Conservation (phyloP, 2,797 vertebrate species). For the Scomberomorus guttatus region DNA sequence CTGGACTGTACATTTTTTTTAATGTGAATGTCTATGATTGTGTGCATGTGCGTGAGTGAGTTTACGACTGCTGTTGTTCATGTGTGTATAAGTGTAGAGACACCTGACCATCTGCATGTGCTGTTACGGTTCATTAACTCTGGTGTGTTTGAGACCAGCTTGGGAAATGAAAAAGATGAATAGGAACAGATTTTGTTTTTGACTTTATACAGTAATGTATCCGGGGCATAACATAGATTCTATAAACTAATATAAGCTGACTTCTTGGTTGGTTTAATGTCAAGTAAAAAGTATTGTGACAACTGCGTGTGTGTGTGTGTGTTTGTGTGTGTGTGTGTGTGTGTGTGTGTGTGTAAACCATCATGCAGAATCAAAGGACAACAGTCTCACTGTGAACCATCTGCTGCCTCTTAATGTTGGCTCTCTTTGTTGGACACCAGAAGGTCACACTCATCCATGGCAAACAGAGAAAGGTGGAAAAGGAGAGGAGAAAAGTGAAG, state of each 20-base stretch:
- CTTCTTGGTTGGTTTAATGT: background rate
- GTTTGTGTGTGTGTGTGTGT: background rate
- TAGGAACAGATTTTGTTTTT: background rate
- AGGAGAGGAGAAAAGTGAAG: background rate
- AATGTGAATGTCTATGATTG: too few species aligned
- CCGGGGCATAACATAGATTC: too few species aligned
- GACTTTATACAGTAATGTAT: too few species aligned
- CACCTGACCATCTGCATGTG: too few species aligned
- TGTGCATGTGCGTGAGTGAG: too few species aligned
- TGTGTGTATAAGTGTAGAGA: too few species aligned
- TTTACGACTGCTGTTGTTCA: too few species aligned
- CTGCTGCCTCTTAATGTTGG: slow-evolving; percentile 41
- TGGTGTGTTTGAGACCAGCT: too few species aligned
- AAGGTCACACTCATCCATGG: slow-evolving; percentile 33
- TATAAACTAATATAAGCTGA: too few species aligned
- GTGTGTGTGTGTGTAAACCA: background rate
- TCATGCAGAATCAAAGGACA: slow-evolving; percentile 23
- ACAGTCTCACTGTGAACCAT: slow-evolving; percentile 48
- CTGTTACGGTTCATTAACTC: too few species aligned
- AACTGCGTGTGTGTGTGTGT: background rate
- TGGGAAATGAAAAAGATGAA: too few species aligned
- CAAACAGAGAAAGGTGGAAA: background rate
- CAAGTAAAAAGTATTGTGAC: background rate
- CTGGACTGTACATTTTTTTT: too few species aligned
- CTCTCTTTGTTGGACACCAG: slow-evolving; percentile 30